Percentiles rank a stretch among this genome's conserved stretches.
phyloP scores from a whole-genome alignment of 2,113 vertebrate genomes.

The Elachura formosa region DNA sequence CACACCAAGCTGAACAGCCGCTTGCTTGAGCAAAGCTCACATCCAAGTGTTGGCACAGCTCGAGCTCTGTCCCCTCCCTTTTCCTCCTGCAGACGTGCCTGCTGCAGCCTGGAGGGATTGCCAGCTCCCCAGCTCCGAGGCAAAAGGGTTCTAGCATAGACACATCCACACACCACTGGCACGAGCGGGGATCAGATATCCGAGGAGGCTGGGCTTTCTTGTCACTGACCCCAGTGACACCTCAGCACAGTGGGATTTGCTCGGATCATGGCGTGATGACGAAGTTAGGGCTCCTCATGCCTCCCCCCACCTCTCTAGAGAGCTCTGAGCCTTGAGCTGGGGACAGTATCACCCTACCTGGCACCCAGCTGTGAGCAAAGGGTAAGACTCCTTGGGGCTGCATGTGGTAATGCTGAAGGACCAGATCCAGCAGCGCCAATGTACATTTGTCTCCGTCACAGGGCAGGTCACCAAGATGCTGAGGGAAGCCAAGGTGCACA shows the following conservation, averaged over 20 bases:
- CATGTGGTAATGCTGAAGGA: neutral
- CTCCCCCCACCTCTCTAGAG: neutral
- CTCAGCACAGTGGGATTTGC: neutral
- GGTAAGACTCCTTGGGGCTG: neutral
- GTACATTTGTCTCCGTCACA: neutral
- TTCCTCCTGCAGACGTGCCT: neutral
- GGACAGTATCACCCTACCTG: neutral
- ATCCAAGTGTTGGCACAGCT: neutral
- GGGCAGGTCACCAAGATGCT: neutral
- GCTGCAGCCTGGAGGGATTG: neutral
- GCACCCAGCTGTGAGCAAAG: neutral
- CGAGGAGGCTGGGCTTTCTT: neutral
- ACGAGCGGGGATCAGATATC: neutral
- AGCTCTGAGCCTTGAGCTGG: neutral
- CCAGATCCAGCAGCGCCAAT: neutral
- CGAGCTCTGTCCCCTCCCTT: neutral
- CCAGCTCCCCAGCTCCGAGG: neutral
- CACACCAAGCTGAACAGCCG: neutral
- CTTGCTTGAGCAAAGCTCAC: neutral
- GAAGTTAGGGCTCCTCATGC: neutral
- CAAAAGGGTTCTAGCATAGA: neutral
- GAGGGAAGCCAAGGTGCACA: neutral
- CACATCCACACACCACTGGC: neutral
- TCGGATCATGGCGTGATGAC: rapidly evolving
- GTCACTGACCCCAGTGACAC: neutral